Evolutionary conservation across 1,140 invertebrate genomes (phyloP), one percentile per base, ranked within the genome.

Genomic region (Bombus waltoni): DNA sequence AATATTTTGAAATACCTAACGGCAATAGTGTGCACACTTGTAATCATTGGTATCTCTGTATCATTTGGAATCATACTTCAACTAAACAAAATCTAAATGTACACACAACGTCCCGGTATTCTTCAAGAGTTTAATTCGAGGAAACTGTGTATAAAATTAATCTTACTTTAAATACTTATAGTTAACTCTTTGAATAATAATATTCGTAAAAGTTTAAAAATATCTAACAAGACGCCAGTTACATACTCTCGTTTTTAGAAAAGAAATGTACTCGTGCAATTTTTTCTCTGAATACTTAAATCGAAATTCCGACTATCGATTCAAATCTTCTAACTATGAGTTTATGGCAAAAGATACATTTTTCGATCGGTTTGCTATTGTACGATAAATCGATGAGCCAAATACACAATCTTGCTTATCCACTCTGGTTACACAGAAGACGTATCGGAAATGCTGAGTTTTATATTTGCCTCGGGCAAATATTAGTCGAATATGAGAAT

Each of bases 381-480:
- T 10, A 35, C 22, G 1, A 9, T 42, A 42, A 72, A 72, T 72
- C 70, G 70, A 72, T 28, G 13, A 13, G 5, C 2, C 38, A n/a
- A 13, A 25, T 28, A n/a, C 4, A 28, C 25, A 28, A 15, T 13
- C 38, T 42, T 28, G 35, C 35, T 72, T 42, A 28, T 40, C 25
- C 38, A n/a, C 6, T 40, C 28, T 13, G 11, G 25, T 28, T 42
- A 72, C 70, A 72, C 10, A 38, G 42, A 75, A 75, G 73, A 57
- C 22, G 47, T 66, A 47, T 62, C 40, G 40, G 73, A 40, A 62
- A 68, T 22, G 25, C 13, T 4, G 9, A 76, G 72, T 38, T 42
- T 68, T 65, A 15, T 76, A 83, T 83, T 83, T 83, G 42, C 73
- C 5, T 10, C 0, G 9, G 15, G 57, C 62, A 83, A 83, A 83